A percentile compares a stretch with the other conserved stretches of the same genome.
Evolutionary conservation across 2,113 vertebrate genomes (phyloP).

Genomic region (Albula goreensis): DNA sequence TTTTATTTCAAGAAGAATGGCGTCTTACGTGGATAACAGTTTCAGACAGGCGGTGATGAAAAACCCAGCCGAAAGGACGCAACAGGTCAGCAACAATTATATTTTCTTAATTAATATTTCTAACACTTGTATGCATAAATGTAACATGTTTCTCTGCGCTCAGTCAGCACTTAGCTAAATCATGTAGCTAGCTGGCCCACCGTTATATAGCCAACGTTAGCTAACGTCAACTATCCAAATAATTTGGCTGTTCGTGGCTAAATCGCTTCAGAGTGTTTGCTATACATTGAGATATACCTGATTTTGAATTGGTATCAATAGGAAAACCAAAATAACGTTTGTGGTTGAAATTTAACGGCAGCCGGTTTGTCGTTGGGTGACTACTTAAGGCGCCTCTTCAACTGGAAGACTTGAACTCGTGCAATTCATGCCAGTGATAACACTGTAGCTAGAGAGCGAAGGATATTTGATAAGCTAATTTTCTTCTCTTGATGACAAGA

Average conservation of each 20-base stretch:
- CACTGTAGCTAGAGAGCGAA: not conserved
- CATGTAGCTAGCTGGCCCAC: not conserved
- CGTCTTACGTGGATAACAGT: constrained; percentile 86
- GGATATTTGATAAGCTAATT: not conserved
- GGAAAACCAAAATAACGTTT: too few relatives aligned
- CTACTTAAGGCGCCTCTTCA: not conserved
- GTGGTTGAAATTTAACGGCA: too few relatives aligned
- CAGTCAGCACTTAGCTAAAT: not conserved
- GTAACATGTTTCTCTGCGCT: not conserved
- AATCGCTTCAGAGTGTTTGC: not conserved
- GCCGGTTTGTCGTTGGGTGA: not conserved
- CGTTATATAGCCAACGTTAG: not conserved
- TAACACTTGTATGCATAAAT: not conserved
- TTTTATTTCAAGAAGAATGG: constrained; percentile 60
- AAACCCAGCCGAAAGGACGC: constrained; percentile 76
- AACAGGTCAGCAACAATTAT: constrained; percentile 63
- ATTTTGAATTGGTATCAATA: too few relatives aligned
- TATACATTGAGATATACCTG: too few relatives aligned
- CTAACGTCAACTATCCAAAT: not conserved
- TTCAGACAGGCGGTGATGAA: constrained; percentile 85
- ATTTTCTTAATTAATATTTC: not conserved
- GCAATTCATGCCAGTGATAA: not conserved
- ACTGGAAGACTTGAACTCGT: not conserved
- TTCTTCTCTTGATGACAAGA: too few relatives aligned
- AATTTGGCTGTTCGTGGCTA: not conserved